Percentiles rank a stretch among this genome's conserved stretches.
Evolutionary conservation across 2,113 vertebrate genomes (phyloP).

Genomic region (Nipponia nippon): DNA sequence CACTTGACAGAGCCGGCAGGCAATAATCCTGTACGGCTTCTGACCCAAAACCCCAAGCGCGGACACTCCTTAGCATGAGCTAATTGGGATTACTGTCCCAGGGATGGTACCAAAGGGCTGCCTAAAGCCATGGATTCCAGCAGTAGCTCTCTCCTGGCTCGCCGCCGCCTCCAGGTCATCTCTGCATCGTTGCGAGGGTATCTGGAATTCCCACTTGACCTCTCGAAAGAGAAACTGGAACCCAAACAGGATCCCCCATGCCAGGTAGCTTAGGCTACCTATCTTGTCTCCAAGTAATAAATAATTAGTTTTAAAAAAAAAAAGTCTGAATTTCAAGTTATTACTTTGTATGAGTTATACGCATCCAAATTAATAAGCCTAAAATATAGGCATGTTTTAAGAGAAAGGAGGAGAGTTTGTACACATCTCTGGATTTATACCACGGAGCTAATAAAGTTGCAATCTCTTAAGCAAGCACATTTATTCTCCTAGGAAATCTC

Average conservation of each 20-base stretch:
- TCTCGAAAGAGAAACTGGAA: not conserved
- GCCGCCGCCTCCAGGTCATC: not conserved
- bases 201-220: not conserved
- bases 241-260: not conserved
- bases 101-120: too few relatives aligned
- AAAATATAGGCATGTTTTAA: not conserved
- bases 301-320: not conserved
- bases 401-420: not conserved
- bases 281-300: not conserved
- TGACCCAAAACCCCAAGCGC: not conserved
- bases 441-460: constrained; percentile 27
- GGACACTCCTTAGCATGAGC: not conserved
- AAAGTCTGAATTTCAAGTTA: not conserved
- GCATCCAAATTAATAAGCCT: not conserved
- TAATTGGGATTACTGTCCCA: not conserved
- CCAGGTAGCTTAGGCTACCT: not conserved
- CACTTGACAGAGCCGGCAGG: not conserved
- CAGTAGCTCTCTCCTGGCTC: not conserved
- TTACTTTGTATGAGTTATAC: not conserved
- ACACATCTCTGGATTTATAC: not conserved
- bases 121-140: not conserved
- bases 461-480: not conserved
- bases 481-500: constrained; percentile 23
- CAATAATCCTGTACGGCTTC: not conserved
- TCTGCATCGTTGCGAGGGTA: not conserved